A percentile compares a stretch with the other conserved stretches of the same genome.
These are phyloP conservation scores for Discoglossus pictus DNA, from an alignment of 2,797 vertebrate genomes.

Conservation along the genomic window DNA sequence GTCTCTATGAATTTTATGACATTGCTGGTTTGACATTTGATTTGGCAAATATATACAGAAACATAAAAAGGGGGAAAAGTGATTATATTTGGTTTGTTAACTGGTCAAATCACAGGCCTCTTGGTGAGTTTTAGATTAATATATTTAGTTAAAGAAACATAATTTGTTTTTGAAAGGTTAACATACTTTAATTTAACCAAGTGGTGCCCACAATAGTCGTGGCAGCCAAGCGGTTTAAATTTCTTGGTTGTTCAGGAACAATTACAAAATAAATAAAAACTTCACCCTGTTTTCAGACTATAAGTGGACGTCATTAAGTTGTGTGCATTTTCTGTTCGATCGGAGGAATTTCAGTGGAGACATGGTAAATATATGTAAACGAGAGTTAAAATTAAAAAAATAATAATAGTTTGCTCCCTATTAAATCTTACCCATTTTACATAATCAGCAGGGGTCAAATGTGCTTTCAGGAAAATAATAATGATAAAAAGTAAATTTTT, in stretches of 20 bases:
- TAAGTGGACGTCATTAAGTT: too few species aligned
- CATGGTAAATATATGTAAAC: too few species aligned
- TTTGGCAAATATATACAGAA: constrained; percentile 42
- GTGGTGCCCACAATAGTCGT: too few species aligned
- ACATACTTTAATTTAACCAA: too few species aligned
- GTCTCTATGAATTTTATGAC: background rate
- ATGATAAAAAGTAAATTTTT: background rate
- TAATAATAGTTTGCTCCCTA: background rate
- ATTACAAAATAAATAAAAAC: background rate
- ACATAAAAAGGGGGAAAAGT: background rate
- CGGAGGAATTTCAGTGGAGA: too few species aligned
- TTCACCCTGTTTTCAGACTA: too few species aligned
- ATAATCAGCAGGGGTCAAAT: background rate
- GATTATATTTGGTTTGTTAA: background rate
- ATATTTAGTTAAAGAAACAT: background rate
- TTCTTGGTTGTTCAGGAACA: too few species aligned
- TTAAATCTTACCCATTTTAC: background rate
- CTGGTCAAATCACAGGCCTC: constrained; percentile 7
- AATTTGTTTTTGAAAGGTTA: too few species aligned
- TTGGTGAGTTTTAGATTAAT: constrained; percentile 1
- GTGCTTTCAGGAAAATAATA: background rate
- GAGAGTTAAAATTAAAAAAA: too few species aligned
- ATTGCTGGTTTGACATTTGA: constrained; percentile 21
- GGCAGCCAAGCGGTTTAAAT: too few species aligned
- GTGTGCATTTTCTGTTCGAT: too few species aligned